phyloP scores from a whole-genome alignment of 2,113 vertebrate genomes.

The Mustela lutreola region DNA sequence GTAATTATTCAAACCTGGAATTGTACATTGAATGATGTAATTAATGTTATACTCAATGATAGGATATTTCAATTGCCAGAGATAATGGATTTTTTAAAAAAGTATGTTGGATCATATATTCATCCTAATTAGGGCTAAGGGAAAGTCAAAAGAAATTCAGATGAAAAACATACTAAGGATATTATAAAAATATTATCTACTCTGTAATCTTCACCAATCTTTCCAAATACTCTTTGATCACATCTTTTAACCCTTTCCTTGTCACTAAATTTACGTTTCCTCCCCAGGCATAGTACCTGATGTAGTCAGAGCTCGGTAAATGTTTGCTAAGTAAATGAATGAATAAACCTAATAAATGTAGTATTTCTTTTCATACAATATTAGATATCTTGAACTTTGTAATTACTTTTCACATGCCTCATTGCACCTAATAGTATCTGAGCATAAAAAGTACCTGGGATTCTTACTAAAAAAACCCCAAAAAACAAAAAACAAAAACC shows the following conservation, averaged over 20 bases:
- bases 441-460: background rate
- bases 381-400: background rate
- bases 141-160: conserved; percentile 61
- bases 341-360: background rate
- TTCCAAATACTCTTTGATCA: background rate
- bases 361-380: background rate
- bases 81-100: conserved; percentile 50
- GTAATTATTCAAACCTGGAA: conserved; percentile 59
- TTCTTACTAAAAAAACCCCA: background rate
- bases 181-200: conserved; percentile 5
- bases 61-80: conserved; percentile 44
- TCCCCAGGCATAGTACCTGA: background rate
- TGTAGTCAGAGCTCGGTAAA: background rate
- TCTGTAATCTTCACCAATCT: background rate
- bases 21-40: conserved; percentile 35
- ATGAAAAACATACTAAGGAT: conserved; percentile 20
- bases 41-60: conserved; percentile 64
- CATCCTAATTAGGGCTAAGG: background rate
- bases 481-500: background rate
- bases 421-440: background rate
- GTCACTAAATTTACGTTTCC: background rate
- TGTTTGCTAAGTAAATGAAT: conserved; percentile 47
- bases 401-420: background rate
- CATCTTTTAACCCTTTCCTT: conserved; percentile 19
- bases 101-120: conserved; percentile 39